Conservation (phyloP, 2,888 invertebrate genomes). For the Gari tellinella region DNA sequence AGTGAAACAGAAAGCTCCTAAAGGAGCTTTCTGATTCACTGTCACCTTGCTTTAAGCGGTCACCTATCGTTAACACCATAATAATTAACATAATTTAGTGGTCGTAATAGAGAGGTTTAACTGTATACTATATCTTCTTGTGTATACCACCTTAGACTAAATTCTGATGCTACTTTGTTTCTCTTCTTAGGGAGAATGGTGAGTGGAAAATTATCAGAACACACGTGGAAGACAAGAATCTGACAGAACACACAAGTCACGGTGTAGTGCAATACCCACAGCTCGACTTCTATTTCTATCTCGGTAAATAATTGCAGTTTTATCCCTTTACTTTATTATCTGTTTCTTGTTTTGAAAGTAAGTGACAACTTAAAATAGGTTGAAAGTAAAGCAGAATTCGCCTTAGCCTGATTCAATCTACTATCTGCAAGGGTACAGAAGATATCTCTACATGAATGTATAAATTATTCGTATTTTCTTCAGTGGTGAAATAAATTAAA, state of each 20-base stretch:
- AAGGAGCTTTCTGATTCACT: too few relatives aligned
- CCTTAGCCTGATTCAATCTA: too few relatives aligned
- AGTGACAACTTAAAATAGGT: too few relatives aligned
- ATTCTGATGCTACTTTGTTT: neutral
- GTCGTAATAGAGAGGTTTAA: neutral
- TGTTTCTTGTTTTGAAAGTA: too few relatives aligned
- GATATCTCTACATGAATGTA: neutral
- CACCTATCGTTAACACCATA: too few relatives aligned
- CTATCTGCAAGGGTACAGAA: too few relatives aligned
- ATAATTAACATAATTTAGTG: too few relatives aligned
- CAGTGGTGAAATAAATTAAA: too few relatives aligned
- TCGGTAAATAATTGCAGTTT: neutral
- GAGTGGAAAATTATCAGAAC: slow-evolving; percentile 39
- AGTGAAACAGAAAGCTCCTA: too few relatives aligned
- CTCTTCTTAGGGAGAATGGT: slow-evolving; percentile 21
- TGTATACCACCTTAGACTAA: neutral
- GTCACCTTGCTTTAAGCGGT: too few relatives aligned
- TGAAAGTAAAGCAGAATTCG: too few relatives aligned
- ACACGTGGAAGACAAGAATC: slow-evolving; percentile 23
- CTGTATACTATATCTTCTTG: neutral
- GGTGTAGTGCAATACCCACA: neutral
- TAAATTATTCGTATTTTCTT: neutral
- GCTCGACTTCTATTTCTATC: neutral
- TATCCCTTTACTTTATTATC: too few relatives aligned
- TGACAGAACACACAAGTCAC: slow-evolving; percentile 31